Evolutionary conservation across 2,888 invertebrate genomes (phyloP).

Genomic region (Tachina fera): DNA sequence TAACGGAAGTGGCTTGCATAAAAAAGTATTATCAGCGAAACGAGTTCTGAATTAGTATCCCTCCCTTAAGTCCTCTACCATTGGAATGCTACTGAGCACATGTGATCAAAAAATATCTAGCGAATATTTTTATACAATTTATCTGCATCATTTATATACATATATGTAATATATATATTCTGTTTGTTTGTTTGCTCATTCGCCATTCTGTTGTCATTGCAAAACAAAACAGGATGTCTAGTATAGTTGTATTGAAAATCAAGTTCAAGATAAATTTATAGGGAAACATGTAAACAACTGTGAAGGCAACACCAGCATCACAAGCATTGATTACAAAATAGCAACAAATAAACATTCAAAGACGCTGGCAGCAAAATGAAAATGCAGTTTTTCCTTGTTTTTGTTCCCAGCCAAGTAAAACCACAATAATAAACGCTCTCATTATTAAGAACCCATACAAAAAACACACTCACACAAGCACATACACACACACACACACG

Average conservation of each 20-base stretch:
- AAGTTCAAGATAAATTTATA: conserved; percentile 54
- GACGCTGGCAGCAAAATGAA: conserved; percentile 14
- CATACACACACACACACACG: background rate
- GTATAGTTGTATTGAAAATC: conserved; percentile 19
- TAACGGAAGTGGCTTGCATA: too few species aligned
- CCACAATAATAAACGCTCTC: conserved; percentile 15
- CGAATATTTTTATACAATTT: background rate
- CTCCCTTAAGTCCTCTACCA: background rate
- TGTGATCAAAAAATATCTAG: background rate
- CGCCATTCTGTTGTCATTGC: background rate
- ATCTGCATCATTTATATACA: conserved; percentile 3
- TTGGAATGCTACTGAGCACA: background rate
- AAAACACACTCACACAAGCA: background rate
- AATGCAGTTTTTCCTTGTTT: conserved; percentile 16
- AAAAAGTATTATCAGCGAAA: too few species aligned
- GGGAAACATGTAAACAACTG: conserved; percentile 28
- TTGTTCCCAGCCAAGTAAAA: conserved; percentile 8
- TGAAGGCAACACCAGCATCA: conserved; percentile 20
- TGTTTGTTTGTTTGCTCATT: background rate
- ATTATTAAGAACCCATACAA: background rate
- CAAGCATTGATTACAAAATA: conserved; percentile 34
- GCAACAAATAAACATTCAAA: conserved; percentile 28
- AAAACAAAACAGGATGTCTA: conserved; percentile 18
- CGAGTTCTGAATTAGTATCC: background rate
- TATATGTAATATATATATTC: too few species aligned